Evolutionary conservation across 2,797 vertebrate species (phyloP).

Genomic region (Tolypeutes matacus): DNA sequence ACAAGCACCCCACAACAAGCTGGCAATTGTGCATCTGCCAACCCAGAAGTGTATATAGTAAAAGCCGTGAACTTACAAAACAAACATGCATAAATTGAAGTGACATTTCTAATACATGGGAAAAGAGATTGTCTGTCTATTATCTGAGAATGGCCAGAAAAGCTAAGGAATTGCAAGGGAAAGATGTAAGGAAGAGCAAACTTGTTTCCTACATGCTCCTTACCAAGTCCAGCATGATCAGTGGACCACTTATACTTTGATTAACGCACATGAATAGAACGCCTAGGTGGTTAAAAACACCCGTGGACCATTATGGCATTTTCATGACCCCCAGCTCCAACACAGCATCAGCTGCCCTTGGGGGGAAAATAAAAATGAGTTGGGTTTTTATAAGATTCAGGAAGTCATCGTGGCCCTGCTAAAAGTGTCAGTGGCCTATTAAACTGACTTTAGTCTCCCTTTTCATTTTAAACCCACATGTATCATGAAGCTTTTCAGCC

Average conservation of each 20-base stretch:
- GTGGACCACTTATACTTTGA: not conserved
- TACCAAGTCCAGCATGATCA: not conserved
- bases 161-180: not conserved
- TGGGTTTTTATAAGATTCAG: slow-evolving; percentile 54
- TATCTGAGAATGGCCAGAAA: slow-evolving; percentile 6
- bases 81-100: not conserved
- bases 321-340: not conserved
- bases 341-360: not conserved
- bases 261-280: not conserved
- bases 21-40: not conserved
- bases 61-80: too few relatives aligned
- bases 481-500: slow-evolving; percentile 48
- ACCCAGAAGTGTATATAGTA: not conserved
- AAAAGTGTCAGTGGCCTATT: slow-evolving; percentile 71
- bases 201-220: not conserved
- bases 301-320: not conserved
- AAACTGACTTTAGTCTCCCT: slow-evolving; percentile 62
- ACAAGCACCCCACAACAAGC: not conserved
- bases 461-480: slow-evolving; percentile 66
- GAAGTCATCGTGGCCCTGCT: slow-evolving; percentile 62
- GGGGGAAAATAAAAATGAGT: slow-evolving; percentile 63
- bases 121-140: not conserved
- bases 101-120: slow-evolving; percentile 14
- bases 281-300: not conserved
- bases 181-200: not conserved